These are phyloP conservation scores for Nannospalax galili DNA, from an alignment of 2,113 vertebrate genomes.

Conservation along the genomic window DNA sequence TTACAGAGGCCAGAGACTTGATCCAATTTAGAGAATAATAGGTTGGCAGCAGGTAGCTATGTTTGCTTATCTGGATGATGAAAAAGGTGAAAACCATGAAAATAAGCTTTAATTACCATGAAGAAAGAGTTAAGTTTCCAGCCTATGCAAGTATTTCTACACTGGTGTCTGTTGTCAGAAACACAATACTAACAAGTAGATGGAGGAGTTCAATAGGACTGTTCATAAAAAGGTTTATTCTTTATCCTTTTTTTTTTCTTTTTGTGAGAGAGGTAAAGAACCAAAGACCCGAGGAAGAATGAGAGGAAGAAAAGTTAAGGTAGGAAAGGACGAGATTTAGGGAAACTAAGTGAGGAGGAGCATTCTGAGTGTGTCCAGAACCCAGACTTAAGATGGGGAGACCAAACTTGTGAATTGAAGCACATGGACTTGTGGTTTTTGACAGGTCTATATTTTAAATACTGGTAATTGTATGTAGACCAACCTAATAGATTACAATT, in stretches of 20 bases:
- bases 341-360: neutral
- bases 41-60: neutral
- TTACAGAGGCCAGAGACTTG: neutral
- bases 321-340: neutral
- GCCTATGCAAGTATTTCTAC: neutral
- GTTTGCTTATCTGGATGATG: slow-evolving; percentile 26
- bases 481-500: neutral
- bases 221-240: neutral
- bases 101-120: slow-evolving; percentile 23
- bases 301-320: neutral
- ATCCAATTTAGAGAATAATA: slow-evolving; percentile 37
- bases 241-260: neutral
- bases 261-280: neutral
- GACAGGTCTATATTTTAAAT: neutral
- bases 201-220: neutral
- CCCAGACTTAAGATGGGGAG: rapidly evolving
- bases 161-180: neutral
- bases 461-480: neutral
- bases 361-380: rapidly evolving
- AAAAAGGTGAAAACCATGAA: neutral
- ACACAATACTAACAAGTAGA: neutral
- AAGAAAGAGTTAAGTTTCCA: neutral
- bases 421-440: neutral
- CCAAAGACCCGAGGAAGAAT: neutral
- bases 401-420: neutral